Evolutionary conservation across 2,888 invertebrate species (phyloP).

Genomic region (Drosophila colorata): DNA sequence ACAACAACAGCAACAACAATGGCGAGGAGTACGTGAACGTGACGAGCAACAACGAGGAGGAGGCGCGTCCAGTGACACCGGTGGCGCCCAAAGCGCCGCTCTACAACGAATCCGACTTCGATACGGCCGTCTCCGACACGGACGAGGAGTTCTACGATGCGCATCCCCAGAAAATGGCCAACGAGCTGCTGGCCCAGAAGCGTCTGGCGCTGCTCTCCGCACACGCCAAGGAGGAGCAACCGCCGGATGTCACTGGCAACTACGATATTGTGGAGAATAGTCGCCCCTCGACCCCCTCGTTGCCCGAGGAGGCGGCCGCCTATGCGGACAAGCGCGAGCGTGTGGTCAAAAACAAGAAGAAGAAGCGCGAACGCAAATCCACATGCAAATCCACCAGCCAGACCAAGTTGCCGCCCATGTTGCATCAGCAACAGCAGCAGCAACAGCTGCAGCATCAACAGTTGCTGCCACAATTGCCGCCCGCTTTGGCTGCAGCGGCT

Average conservation of each 20-base stretch:
- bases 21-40: constrained; percentile 57
- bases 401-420: constrained; percentile 25
- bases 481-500: background rate
- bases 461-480: constrained; percentile 4
- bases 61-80: constrained; percentile 32
- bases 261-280: constrained; percentile 88
- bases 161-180: constrained; percentile 91
- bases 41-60: constrained; percentile 83
- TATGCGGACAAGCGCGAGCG: constrained; percentile 72
- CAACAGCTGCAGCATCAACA: background rate
- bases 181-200: constrained; percentile 91
- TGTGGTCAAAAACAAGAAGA: constrained; percentile 88
- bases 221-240: constrained; percentile 86
- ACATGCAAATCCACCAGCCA: constrained; percentile 68
- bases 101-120: constrained; percentile 93
- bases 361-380: constrained; percentile 88
- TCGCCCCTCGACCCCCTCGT: constrained; percentile 88
- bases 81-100: constrained; percentile 86
- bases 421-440: background rate
- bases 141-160: constrained; percentile 96
- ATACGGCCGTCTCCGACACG: constrained; percentile 93
- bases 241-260: constrained; percentile 79
- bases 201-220: constrained; percentile 88
- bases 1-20: background rate
- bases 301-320: constrained; percentile 85